phyloP scores from a whole-genome alignment of 1,140 invertebrate species.

The Nasonia longicornis region DNA sequence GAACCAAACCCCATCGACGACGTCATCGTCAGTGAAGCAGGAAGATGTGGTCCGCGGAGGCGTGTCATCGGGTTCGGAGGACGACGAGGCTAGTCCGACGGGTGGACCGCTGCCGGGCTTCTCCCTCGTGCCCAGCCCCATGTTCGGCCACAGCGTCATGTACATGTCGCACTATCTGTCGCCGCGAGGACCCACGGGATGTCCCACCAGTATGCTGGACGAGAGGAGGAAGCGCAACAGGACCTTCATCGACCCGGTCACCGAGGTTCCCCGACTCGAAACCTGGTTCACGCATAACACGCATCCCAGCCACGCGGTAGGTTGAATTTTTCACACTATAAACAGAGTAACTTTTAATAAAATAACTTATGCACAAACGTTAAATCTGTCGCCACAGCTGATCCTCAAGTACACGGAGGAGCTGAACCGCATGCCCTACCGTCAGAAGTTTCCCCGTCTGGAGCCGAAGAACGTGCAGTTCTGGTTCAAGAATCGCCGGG shows the following conservation, averaged over 20 bases:
- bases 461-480: conserved; percentile 99
- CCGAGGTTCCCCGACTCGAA: conserved; percentile 95
- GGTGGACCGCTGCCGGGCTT: conserved; percentile 74
- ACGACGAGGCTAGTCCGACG: conserved; percentile 64
- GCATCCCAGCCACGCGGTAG: conserved; percentile 89
- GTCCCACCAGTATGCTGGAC: conserved; percentile 75
- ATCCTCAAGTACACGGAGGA: conserved; percentile 98
- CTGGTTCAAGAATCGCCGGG: conserved; percentile 95
- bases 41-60: conserved; percentile 59
- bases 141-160: conserved; percentile 89
- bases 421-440: conserved; percentile 92
- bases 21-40: conserved; percentile 63
- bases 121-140: conserved; percentile 84
- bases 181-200: conserved; percentile 69
- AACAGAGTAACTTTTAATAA: neutral
- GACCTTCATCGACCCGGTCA: conserved; percentile 98
- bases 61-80: conserved; percentile 67
- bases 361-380: neutral
- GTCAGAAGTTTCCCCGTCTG: conserved; percentile 95
- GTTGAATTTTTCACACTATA: conserved; percentile 23
- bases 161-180: conserved; percentile 87
- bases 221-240: conserved; percentile 93
- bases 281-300: conserved; percentile 98
- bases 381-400: conserved; percentile 70
- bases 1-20: conserved; percentile 52